Base-by-base conservation (phyloP, 2,888 invertebrate species). In the Clitarchus hookeri region DNA sequence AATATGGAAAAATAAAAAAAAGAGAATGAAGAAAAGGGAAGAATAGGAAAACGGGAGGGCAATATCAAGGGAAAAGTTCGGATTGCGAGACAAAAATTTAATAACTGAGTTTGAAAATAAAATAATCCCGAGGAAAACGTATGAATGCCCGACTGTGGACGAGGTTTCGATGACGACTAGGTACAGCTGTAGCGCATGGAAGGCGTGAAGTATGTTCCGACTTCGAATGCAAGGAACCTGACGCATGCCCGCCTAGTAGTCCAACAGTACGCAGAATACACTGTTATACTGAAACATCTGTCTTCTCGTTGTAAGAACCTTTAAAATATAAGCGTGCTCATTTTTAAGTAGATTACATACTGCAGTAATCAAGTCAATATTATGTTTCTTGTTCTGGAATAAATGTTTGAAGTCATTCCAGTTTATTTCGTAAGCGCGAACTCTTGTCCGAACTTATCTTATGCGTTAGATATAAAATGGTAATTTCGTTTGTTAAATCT, bases 181-280 rank as follows among this genome's bases (percentile, higher is more conserved):
- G 82, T 82, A 12, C 82, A 82, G 82, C 44, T 27, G 82, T 44
- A 82, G 82, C n/a, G 82, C 82, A 82, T 82, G 82, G 26, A 1
- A 36, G 82, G 82, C 36, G n/a, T 27, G 80, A 80, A 19, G 80
- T 25, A 80, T 80, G 82, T 26, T 82, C 26, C 82, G 26, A 82
- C 82, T 82, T 11, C 16, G 2, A 82, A 82, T 11, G 16, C 44
- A 82, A 25, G 19, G 9, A 25, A 44, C 82, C 26, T 16, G 6
- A 79, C 79, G 2, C 79, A 6, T 79, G 79, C 79, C 79, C 79
- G 9, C 9, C 79, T n/a, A n/a, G 79, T 79, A 11, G 3, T 79
- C 27, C 19, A 36, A 36, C 2, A 36, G 36, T 36, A 79, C 3
- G 27, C 79, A 6, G 79, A 79, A 19, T 79, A 25, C 19, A 8